Conservation (phyloP, 2,113 vertebrate genomes). For the Corydoras maculifer region DNA sequence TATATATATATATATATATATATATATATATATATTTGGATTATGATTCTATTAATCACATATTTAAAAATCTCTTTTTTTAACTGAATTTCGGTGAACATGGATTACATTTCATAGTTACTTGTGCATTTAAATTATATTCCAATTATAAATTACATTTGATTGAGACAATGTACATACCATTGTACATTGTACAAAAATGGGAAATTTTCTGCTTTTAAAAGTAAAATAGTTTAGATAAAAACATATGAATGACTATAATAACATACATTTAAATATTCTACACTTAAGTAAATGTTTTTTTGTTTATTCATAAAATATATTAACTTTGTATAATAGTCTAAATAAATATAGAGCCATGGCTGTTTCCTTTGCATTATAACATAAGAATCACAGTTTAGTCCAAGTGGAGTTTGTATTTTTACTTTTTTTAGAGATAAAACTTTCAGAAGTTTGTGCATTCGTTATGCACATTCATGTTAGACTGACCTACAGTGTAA, state of each 20-base stretch:
- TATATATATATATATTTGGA: too few species aligned
- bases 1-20: too few species aligned
- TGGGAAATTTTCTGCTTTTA: too few species aligned
- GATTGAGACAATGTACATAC: too few species aligned
- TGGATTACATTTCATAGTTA: too few species aligned
- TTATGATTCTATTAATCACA: too few species aligned
- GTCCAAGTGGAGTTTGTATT: slow-evolving; percentile 25
- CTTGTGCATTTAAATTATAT: too few species aligned
- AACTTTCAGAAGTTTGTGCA: not conserved
- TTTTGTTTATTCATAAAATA: slow-evolving; percentile 1
- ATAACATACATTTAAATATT: slow-evolving; percentile 13
- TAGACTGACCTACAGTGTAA: not conserved
- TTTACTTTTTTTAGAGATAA: slow-evolving; percentile 5
- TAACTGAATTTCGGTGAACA: too few species aligned
- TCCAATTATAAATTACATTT: too few species aligned
- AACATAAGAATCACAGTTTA: slow-evolving; percentile 36
- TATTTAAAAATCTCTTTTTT: too few species aligned
- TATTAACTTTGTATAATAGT: not conserved
- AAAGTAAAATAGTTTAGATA: too few species aligned
- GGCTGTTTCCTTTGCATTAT: slow-evolving; percentile 33
- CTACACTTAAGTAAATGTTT: slow-evolving; percentile 7
- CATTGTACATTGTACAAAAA: too few species aligned
- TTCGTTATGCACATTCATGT: not conserved
- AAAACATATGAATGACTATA: not conserved
- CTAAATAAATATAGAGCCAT: slow-evolving; percentile 15